Percentiles rank a stretch among this genome's conserved stretches.
These are phyloP conservation scores for Agonopterix alstromeriana DNA, from an alignment of 2,888 invertebrate species.

Conservation along the genomic window DNA sequence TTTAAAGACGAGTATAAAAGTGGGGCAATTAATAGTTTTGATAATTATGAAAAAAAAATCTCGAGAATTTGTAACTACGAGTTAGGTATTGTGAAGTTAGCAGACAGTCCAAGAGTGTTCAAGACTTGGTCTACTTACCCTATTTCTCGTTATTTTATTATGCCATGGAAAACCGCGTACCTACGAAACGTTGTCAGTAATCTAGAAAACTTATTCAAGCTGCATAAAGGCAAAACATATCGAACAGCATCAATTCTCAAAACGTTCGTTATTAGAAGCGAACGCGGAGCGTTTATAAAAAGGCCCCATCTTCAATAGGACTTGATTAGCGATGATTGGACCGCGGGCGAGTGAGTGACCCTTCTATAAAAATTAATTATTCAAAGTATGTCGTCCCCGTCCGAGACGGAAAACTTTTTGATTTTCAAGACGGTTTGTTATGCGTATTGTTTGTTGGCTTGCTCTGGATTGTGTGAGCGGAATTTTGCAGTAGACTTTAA, in stretches of 20 bases:
- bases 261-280: slow-evolving; percentile 5
- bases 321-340: slow-evolving; percentile 60
- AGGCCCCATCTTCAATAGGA: slow-evolving; percentile 47
- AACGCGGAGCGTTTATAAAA: slow-evolving; percentile 33
- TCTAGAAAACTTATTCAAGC: too few relatives aligned
- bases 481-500: slow-evolving; percentile 11
- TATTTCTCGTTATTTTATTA: too few relatives aligned
- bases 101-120: too few relatives aligned
- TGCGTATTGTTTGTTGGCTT: slow-evolving; percentile 37
- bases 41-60: too few relatives aligned
- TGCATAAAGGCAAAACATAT: too few relatives aligned
- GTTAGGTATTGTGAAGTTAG: too few relatives aligned
- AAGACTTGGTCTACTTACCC: too few relatives aligned
- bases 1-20: too few relatives aligned
- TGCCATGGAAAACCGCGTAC: too few relatives aligned
- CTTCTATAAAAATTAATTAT: slow-evolving; percentile 62
- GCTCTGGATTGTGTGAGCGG: slow-evolving; percentile 14
- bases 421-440: slow-evolving; percentile 38
- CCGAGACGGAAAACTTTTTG: slow-evolving; percentile 21
- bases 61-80: too few relatives aligned
- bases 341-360: slow-evolving; percentile 38
- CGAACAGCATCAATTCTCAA: neutral
- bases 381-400: slow-evolving; percentile 53
- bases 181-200: too few relatives aligned
- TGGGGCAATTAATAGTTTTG: too few relatives aligned